These are phyloP conservation scores for Drosophila differens DNA, from an alignment of 2,888 invertebrate species.

Conservation along the genomic window DNA sequence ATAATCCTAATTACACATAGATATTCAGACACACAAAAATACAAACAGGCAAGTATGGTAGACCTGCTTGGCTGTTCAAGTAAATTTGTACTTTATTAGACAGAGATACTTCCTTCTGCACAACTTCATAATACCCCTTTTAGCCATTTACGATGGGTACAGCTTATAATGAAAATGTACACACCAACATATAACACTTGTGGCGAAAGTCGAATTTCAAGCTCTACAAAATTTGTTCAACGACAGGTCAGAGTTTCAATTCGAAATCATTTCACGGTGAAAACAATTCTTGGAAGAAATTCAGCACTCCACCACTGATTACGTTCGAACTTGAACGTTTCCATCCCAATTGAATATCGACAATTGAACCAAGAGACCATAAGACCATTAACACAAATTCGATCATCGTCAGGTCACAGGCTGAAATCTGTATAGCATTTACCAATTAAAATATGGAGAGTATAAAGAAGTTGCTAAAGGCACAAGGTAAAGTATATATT, in stretches of 20 bases:
- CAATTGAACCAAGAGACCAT: too few species aligned
- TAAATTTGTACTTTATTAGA: neutral
- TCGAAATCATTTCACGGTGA: constrained; percentile 35
- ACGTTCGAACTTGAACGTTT: constrained; percentile 4
- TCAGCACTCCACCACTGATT: constrained; percentile 22
- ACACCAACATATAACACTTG: constrained; percentile 8
- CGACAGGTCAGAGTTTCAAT: constrained; percentile 28
- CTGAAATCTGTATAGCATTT: neutral
- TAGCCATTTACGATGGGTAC: neutral
- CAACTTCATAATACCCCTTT: neutral
- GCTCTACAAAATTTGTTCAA: constrained; percentile 31
- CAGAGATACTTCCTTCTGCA: neutral
- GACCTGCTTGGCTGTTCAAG: neutral
- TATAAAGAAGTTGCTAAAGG: neutral
- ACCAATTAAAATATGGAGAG: neutral
- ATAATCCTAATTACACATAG: neutral
- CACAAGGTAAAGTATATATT: neutral
- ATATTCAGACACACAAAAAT: neutral
- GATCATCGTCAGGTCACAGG: constrained; percentile 50
- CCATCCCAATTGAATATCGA: constrained; percentile 9
- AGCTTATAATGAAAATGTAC: neutral
- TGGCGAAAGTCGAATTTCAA: constrained; percentile 60
- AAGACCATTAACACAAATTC: constrained; percentile 49
- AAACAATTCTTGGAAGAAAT: constrained; percentile 49
- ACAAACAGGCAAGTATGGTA: neutral